Evolutionary conservation across 2,113 vertebrate species (phyloP).

Genomic region (Oxyura jamaicensis): DNA sequence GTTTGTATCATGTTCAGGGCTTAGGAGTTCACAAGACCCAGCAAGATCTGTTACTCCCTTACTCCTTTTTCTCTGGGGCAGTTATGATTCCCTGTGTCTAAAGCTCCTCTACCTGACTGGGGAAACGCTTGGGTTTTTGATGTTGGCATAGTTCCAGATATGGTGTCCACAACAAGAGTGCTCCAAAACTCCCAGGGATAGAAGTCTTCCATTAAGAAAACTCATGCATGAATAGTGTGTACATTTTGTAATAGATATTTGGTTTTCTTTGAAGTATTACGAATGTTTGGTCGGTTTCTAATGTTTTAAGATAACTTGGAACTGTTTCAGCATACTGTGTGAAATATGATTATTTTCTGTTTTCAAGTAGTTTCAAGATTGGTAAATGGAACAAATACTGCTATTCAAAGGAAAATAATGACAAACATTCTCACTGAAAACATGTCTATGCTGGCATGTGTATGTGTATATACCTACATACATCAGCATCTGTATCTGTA

Average conservation of each 20-base stretch:
- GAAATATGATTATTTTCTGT: background rate
- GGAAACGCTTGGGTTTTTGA: background rate
- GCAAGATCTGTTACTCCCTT: background rate
- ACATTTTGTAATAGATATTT: too few relatives aligned
- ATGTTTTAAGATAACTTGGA: background rate
- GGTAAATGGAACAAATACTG: background rate
- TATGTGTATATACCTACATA: background rate
- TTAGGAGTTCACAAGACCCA: background rate
- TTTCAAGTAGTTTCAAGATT: background rate
- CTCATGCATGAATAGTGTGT: too few relatives aligned
- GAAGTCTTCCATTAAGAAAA: background rate
- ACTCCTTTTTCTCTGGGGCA: background rate
- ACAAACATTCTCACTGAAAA: background rate
- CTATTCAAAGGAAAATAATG: background rate
- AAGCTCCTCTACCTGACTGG: background rate
- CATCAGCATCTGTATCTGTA: background rate
- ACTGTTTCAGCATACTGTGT: background rate
- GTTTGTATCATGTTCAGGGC: rapidly evolving
- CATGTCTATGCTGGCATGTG: background rate
- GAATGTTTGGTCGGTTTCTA: background rate
- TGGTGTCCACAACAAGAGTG: background rate
- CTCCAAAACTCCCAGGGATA: background rate
- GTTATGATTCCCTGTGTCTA: background rate
- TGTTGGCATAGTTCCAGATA: background rate
- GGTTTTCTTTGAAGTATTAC: background rate